Evolutionary conservation across 1,140 invertebrate species (phyloP).

Genomic region (Arctopsyche grandis): DNA sequence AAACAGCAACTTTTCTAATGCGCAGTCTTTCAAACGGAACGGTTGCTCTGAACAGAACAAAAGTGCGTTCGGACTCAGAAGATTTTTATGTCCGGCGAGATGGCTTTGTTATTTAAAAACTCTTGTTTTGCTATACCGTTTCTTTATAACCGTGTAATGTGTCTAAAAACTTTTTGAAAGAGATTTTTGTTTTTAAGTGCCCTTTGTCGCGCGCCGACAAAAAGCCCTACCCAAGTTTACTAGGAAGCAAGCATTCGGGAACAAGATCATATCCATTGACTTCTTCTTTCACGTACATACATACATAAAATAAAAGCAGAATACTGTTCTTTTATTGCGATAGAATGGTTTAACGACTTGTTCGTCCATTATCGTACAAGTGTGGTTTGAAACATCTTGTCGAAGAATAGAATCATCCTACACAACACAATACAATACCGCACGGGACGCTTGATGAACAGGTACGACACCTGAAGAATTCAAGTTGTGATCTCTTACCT

Average conservation of each 20-base stretch:
- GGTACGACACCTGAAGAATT: background rate
- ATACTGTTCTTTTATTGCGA: background rate
- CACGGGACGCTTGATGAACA: background rate
- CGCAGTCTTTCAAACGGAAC: no score
- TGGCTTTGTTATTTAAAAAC: no score
- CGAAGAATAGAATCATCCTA: background rate
- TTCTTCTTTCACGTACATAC: background rate
- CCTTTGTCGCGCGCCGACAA: slow-evolving; percentile 24
- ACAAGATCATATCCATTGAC: background rate
- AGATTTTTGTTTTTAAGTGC: background rate
- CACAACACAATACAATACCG: background rate
- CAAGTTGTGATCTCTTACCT: slow-evolving; percentile 8
- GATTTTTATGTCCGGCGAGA: no score
- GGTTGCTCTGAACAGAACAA: no score
- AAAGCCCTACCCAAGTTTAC: background rate
- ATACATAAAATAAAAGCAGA: background rate
- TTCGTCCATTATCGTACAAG: background rate
- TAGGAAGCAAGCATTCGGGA: background rate
- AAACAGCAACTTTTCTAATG: no score
- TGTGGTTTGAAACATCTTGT: background rate
- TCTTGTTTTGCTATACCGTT: no score
- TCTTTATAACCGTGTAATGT: no score
- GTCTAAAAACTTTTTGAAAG: no score
- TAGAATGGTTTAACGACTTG: no score
- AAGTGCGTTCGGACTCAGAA: no score